Evolutionary conservation across 2,888 invertebrate species (phyloP).

Genomic region (Candidula unifasciata): DNA sequence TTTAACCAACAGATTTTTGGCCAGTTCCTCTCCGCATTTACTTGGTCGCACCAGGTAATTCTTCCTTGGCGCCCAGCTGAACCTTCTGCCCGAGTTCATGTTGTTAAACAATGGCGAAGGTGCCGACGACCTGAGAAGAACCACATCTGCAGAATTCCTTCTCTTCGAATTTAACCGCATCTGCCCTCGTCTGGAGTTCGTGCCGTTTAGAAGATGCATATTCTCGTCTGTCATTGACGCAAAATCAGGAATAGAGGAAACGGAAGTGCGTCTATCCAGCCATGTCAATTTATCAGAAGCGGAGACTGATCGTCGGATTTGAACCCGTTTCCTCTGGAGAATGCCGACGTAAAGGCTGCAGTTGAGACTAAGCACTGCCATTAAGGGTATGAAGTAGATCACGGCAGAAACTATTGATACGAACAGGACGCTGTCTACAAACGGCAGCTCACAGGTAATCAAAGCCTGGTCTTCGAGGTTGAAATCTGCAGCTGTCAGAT

Average conservation of each 20-base stretch:
- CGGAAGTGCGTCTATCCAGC: constrained; percentile 12
- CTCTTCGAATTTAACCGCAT: background rate
- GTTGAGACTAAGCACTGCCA: constrained; percentile 64
- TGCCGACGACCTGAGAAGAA: constrained; percentile 22
- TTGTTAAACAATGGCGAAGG: background rate
- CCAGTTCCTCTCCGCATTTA: constrained; percentile 63
- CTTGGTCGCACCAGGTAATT: constrained; percentile 26
- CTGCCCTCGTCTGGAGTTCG: background rate
- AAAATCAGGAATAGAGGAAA: constrained; percentile 32
- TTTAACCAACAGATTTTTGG: constrained; percentile 64
- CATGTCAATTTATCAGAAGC: constrained; percentile 57
- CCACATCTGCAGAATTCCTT: constrained; percentile 22
- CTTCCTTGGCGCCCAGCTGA: constrained; percentile 32
- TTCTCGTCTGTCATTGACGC: background rate
- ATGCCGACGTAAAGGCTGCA: constrained; percentile 68
- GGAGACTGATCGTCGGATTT: constrained; percentile 65
- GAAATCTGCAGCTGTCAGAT: no score
- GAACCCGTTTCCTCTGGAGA: constrained; percentile 63
- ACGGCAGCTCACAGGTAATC: constrained; percentile 57
- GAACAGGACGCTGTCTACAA: constrained; percentile 59
- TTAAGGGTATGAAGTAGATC: constrained; percentile 63
- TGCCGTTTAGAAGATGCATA: constrained; percentile 1
- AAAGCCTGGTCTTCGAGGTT: background rate
- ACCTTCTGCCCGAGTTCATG: constrained; percentile 19
- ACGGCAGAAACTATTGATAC: constrained; percentile 60